Conservation (phyloP, 2,888 invertebrate species). For the Tipula unca region DNA sequence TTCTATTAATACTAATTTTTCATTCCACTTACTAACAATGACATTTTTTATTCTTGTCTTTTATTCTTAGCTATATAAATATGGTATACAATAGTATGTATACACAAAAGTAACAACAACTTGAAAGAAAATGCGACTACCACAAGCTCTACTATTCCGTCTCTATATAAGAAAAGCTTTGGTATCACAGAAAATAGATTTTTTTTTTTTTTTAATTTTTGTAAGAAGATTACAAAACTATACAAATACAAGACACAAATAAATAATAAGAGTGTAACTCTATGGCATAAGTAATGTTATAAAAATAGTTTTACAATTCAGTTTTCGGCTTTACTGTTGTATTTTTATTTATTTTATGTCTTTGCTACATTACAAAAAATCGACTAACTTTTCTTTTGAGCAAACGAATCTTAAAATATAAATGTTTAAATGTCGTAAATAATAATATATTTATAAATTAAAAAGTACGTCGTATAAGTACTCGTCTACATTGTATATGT, state of each 20-base stretch:
- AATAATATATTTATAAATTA: neutral
- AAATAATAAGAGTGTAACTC: neutral
- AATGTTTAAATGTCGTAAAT: neutral
- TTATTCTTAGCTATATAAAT: too few relatives aligned
- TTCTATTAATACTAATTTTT: neutral
- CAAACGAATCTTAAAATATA: neutral
- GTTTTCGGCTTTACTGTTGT: neutral
- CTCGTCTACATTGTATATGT: neutral
- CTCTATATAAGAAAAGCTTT: neutral
- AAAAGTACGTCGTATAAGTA: neutral
- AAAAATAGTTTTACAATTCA: neutral
- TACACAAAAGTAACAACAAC: neutral
- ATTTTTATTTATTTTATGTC: neutral
- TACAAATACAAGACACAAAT: neutral
- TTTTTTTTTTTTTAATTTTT: neutral
- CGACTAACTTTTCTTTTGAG: neutral
- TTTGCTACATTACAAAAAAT: too few relatives aligned
- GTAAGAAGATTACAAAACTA: neutral
- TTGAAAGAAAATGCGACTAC: neutral
- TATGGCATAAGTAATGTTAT: neutral
- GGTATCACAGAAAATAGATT: neutral
- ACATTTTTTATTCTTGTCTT: neutral
- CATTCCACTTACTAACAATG: neutral
- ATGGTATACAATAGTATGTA: neutral
- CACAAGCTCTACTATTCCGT: neutral